phyloP scores from a whole-genome alignment of 2,797 vertebrate species.

The Gallirallus australis region DNA sequence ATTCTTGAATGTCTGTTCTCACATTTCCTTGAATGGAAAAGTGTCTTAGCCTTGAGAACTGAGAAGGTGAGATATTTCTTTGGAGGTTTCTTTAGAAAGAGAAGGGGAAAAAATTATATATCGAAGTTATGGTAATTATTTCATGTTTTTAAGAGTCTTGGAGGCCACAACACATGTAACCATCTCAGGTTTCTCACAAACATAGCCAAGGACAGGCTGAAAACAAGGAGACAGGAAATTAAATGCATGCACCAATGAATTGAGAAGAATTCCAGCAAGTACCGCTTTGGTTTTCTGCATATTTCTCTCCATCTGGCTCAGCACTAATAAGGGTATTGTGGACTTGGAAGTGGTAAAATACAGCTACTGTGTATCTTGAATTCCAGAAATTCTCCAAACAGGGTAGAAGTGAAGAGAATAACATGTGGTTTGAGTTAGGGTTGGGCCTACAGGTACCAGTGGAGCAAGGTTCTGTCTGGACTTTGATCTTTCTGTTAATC shows the following conservation, averaged over 20 bases:
- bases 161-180: slow-evolving; percentile 55
- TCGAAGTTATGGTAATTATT: slow-evolving; percentile 38
- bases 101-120: background rate
- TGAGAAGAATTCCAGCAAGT: slow-evolving; percentile 51
- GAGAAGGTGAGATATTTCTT: slow-evolving; percentile 65
- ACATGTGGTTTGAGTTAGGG: background rate
- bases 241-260: slow-evolving; percentile 42
- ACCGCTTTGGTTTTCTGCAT: background rate
- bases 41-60: slow-evolving; percentile 36
- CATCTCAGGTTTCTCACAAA: slow-evolving; percentile 66
- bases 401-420: background rate
- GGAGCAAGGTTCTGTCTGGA: background rate
- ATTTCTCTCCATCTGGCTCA: slow-evolving; percentile 42
- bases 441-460: background rate
- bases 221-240: slow-evolving; percentile 71
- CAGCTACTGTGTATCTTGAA: slow-evolving; percentile 32
- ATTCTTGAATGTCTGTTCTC: slow-evolving; percentile 54
- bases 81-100: slow-evolving; percentile 24
- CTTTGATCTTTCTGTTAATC: background rate
- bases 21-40: slow-evolving; percentile 35
- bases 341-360: slow-evolving; percentile 7
- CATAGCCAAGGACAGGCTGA: slow-evolving; percentile 53
- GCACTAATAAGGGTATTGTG: background rate
- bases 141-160: slow-evolving; percentile 44
- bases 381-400: slow-evolving; percentile 28